These are phyloP conservation scores for Lepidocyrtoides sp. DNA, from an alignment of 2,888 invertebrate genomes.

Conservation along the genomic window DNA sequence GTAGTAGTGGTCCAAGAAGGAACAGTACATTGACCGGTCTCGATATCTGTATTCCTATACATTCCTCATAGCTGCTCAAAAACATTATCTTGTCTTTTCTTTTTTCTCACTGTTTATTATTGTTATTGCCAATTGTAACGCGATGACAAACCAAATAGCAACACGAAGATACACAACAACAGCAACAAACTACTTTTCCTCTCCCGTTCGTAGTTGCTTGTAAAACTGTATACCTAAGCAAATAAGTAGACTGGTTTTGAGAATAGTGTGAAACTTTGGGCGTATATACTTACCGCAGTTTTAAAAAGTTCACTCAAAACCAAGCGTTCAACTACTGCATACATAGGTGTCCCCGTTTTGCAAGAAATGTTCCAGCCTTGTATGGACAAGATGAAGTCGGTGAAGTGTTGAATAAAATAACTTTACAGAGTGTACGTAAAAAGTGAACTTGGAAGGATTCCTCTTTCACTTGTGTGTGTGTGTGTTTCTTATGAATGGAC, in stretches of 20 bases:
- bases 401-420: background rate
- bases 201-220: no score
- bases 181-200: no score
- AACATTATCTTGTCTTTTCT: slow-evolving; percentile 45
- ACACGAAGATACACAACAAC: background rate
- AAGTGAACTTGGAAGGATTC: background rate
- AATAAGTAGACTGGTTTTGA: no score
- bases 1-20: slow-evolving; percentile 44
- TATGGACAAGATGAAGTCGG: no score
- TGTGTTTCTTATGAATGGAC: background rate
- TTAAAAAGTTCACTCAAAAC: no score
- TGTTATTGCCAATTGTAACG: slow-evolving; percentile 71
- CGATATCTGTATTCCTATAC: background rate
- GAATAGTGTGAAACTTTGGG: no score
- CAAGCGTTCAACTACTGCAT: no score
- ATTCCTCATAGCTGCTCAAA: background rate
- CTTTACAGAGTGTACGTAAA: background rate
- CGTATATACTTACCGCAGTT: no score
- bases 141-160: slow-evolving; percentile 12
- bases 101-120: slow-evolving; percentile 52
- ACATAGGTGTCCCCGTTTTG: no score
- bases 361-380: no score
- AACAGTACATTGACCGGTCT: slow-evolving; percentile 25
- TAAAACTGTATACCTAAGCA: no score
- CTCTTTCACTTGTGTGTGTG: background rate